phyloP scores from a whole-genome alignment of 2,797 vertebrate species.

The Anableps anableps region DNA sequence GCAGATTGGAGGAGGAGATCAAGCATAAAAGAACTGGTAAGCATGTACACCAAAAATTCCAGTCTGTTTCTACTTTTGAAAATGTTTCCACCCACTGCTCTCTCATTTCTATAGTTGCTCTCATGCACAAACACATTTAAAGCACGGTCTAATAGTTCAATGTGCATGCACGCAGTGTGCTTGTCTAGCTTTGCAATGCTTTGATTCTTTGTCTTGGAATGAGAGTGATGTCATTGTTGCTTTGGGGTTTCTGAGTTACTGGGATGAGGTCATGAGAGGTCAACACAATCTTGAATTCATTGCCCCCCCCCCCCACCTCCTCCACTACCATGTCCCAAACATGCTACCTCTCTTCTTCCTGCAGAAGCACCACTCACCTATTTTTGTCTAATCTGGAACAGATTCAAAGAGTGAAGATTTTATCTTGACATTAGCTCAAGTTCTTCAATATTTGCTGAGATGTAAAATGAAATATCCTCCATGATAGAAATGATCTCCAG shows the following conservation, averaged over 20 bases:
- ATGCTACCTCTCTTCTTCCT: slow-evolving; percentile 62
- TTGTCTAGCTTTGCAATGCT: slow-evolving; percentile 54
- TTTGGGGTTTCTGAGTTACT: slow-evolving; percentile 75
- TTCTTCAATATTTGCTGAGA: slow-evolving; percentile 25
- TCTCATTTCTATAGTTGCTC: slow-evolving; percentile 73
- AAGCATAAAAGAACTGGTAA: slow-evolving; percentile 55
- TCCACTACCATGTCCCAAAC: slow-evolving; percentile 55
- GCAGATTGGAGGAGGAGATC: slow-evolving; percentile 55
- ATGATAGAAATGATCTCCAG: slow-evolving; percentile 26
- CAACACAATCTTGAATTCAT: slow-evolving; percentile 72
- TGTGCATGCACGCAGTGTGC: slow-evolving; percentile 38
- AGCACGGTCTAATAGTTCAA: slow-evolving; percentile 58
- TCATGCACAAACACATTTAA: slow-evolving; percentile 59
- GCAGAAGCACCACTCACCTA: slow-evolving; percentile 37
- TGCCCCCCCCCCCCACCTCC: slow-evolving; percentile 11
- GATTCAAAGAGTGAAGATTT: slow-evolving; percentile 66
- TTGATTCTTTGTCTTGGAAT: slow-evolving; percentile 73
- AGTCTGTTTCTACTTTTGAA: slow-evolving; percentile 78
- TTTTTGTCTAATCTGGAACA: slow-evolving; percentile 72
- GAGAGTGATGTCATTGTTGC: slow-evolving; percentile 78
- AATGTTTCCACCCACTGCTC: slow-evolving; percentile 65
- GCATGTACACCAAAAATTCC: slow-evolving; percentile 52
- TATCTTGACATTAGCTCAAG: slow-evolving; percentile 49
- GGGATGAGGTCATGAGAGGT: slow-evolving; percentile 70
- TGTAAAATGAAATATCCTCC: slow-evolving; percentile 25